phyloP scores from a whole-genome alignment of 2,797 vertebrate species.

The Coreius guichenoti region DNA sequence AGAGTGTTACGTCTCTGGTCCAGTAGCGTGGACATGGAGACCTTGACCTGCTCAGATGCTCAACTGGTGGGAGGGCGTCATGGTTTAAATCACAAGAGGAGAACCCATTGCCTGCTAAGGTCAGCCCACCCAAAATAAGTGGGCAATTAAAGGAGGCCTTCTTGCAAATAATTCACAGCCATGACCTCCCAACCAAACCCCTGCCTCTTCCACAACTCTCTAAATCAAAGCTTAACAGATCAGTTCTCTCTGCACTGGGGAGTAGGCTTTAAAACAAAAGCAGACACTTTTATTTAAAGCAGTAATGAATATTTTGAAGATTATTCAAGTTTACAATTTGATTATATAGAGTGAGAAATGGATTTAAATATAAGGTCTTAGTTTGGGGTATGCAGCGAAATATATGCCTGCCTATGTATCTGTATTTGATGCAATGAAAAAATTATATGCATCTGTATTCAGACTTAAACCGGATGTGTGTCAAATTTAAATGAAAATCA shows the following conservation, averaged over 20 bases:
- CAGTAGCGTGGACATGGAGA: slow-evolving; percentile 42
- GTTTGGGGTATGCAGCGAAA: neutral
- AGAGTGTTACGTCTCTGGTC: slow-evolving; percentile 20
- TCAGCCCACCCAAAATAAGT: slow-evolving; percentile 56
- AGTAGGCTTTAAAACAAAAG: slow-evolving; percentile 25
- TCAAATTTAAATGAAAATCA: neutral
- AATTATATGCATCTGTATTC: neutral
- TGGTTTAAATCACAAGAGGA: slow-evolving; percentile 53
- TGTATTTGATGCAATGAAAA: slow-evolving; percentile 5
- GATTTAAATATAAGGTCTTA: neutral
- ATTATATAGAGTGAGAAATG: neutral
- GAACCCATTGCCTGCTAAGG: slow-evolving; percentile 28
- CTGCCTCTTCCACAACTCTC: slow-evolving; percentile 18
- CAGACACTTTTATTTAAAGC: neutral
- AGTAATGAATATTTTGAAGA: neutral
- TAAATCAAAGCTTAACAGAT: slow-evolving; percentile 9
- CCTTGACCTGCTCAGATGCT: slow-evolving; percentile 32
- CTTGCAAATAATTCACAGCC: slow-evolving; percentile 31
- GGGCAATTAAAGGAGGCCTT: slow-evolving; percentile 53
- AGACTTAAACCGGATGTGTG: neutral
- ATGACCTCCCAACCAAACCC: slow-evolving; percentile 30
- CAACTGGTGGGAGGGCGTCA: slow-evolving; percentile 41
- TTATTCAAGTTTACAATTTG: neutral
- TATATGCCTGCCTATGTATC: neutral
- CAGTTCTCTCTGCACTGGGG: neutral